phyloP scores from a whole-genome alignment of 2,888 invertebrate genomes.

The Anthoptus insignis region DNA sequence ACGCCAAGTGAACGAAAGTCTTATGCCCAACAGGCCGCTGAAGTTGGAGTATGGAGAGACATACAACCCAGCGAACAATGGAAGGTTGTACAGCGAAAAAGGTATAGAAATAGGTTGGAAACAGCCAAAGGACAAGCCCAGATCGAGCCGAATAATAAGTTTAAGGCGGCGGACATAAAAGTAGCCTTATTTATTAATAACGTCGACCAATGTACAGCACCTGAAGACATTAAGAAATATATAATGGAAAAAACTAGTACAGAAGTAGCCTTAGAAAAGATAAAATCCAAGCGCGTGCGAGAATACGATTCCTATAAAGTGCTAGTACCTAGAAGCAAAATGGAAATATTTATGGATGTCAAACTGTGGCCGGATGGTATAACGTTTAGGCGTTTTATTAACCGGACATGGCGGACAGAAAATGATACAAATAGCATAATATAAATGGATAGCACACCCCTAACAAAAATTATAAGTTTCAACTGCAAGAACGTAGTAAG shows the following conservation, averaged over 20 bases:
- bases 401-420: slow-evolving; percentile 28
- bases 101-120: slow-evolving; percentile 6
- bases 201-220: no score
- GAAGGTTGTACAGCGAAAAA: slow-evolving; percentile 2
- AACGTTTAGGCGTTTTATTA: slow-evolving; percentile 43
- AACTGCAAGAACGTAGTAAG: slow-evolving; percentile 41
- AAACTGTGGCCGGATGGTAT: slow-evolving; percentile 45
- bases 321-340: slow-evolving; percentile 33
- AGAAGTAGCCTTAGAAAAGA: slow-evolving; percentile 25
- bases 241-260: slow-evolving; percentile 36
- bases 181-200: no score
- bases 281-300: slow-evolving; percentile 17
- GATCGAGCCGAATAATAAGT: slow-evolving; percentile 15
- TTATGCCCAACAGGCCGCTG: background rate
- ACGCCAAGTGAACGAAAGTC: background rate
- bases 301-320: slow-evolving; percentile 45
- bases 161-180: slow-evolving; percentile 43
- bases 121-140: slow-evolving; percentile 1
- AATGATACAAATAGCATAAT: background rate
- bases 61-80: slow-evolving; percentile 10
- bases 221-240: slow-evolving; percentile 38
- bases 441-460: background rate
- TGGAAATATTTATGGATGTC: slow-evolving; percentile 42
- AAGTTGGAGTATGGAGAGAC: background rate
- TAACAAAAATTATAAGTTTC: slow-evolving; percentile 32